Conservation (phyloP, 2,888 invertebrate species). For the Anthophora plumipes region DNA sequence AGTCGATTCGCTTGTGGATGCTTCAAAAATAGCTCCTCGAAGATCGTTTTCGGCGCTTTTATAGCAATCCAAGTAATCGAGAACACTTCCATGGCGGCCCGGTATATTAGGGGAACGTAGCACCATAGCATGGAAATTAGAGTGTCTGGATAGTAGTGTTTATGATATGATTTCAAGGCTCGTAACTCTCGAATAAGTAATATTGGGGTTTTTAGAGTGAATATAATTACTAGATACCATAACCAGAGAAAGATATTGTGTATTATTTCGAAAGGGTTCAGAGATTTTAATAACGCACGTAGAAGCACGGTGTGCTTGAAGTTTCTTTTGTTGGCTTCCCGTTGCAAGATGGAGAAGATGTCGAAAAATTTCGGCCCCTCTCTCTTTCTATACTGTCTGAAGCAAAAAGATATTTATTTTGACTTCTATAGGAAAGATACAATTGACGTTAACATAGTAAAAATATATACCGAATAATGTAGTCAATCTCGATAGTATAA, state of each 20-base stretch:
- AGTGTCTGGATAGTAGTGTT: conserved; percentile 81
- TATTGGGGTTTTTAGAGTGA: conserved; percentile 82
- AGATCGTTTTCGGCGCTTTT: conserved; percentile 85
- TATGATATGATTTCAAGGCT: conserved; percentile 81
- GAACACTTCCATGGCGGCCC: conserved; percentile 83
- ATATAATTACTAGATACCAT: conserved; percentile 80
- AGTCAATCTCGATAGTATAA: too few relatives aligned
- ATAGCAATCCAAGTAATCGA: conserved; percentile 84
- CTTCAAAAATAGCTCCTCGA: conserved; percentile 87
- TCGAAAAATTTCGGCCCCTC: conserved; percentile 64
- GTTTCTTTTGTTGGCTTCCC: conserved; percentile 78
- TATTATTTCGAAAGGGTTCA: conserved; percentile 79
- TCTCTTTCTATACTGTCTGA: conserved; percentile 73
- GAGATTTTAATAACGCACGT: conserved; percentile 73
- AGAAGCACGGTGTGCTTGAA: conserved; percentile 71
- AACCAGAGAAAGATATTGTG: conserved; percentile 69
- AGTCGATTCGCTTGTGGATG: conserved; percentile 86
- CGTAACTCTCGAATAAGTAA: conserved; percentile 83
- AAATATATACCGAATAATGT: background rate
- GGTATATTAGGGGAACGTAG: conserved; percentile 85
- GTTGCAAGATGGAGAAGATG: conserved; percentile 68
- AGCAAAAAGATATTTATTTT: conserved; percentile 10
- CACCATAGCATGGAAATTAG: conserved; percentile 77
- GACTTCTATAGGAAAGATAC: too few relatives aligned
- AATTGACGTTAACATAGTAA: background rate